These are phyloP conservation scores for Conger conger DNA, from an alignment of 2,113 vertebrate species.

Conservation along the genomic window DNA sequence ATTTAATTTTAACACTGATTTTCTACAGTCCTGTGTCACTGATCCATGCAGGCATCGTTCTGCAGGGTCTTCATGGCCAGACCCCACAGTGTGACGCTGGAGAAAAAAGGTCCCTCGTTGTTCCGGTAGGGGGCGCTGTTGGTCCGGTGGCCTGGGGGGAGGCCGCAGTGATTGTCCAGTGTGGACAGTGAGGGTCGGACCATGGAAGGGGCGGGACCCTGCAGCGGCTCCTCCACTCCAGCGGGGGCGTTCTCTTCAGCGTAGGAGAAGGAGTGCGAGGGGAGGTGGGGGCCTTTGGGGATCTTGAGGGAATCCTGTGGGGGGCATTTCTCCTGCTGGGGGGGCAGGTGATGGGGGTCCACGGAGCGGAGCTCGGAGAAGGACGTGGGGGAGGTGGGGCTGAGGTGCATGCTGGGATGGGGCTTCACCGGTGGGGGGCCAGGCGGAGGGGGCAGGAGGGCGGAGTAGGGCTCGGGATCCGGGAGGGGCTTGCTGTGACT, in stretches of 20 bases:
- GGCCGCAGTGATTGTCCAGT: slow-evolving; percentile 65
- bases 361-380: slow-evolving; percentile 72
- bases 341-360: slow-evolving; percentile 55
- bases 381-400: slow-evolving; percentile 48
- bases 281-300: slow-evolving; percentile 59
- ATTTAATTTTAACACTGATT: background rate
- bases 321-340: slow-evolving; percentile 60
- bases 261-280: slow-evolving; percentile 41
- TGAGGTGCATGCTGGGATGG: slow-evolving; percentile 58
- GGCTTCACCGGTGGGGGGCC: slow-evolving; percentile 6
- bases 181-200: slow-evolving; percentile 56
- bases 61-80: slow-evolving; percentile 91
- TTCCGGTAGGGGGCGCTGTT: slow-evolving; percentile 58
- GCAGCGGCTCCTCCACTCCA: slow-evolving; percentile 45
- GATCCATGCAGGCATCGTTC: slow-evolving; percentile 84
- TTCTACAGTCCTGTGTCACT: slow-evolving; percentile 55
- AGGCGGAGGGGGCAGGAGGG: slow-evolving; percentile 41
- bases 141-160: slow-evolving; percentile 57
- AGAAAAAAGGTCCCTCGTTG: slow-evolving; percentile 81
- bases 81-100: slow-evolving; percentile 88
- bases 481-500: slow-evolving; percentile 57
- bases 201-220: slow-evolving; percentile 44
- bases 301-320: slow-evolving; percentile 59
- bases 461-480: slow-evolving; percentile 64
- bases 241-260: slow-evolving; percentile 30